Percentiles rank a stretch among this genome's conserved stretches.
Conservation (phyloP, 2,888 invertebrate species). For the Neria commutata region DNA sequence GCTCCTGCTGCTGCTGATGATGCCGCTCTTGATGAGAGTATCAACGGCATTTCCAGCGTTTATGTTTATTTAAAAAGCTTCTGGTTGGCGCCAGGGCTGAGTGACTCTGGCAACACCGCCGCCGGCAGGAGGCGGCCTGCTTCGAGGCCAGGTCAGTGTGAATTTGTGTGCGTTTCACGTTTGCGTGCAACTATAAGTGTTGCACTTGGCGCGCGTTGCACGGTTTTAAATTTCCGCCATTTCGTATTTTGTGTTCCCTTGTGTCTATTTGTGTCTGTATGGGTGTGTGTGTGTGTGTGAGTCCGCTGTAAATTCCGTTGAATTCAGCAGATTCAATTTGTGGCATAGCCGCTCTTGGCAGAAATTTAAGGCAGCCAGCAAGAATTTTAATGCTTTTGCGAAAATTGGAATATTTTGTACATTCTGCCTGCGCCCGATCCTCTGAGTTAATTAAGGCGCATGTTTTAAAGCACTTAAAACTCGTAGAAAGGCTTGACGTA, state of each 20-base stretch:
- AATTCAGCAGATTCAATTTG: not conserved
- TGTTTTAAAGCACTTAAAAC: too few relatives aligned
- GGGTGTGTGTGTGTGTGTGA: too few relatives aligned
- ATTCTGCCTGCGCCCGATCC: too few relatives aligned
- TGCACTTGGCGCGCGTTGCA: not conserved
- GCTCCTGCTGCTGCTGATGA: constrained; percentile 9
- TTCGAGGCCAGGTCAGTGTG: not conserved
- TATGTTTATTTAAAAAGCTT: not conserved
- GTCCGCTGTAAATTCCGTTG: not conserved
- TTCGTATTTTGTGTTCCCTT: too few relatives aligned
- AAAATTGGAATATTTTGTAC: too few relatives aligned
- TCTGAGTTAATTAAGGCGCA: too few relatives aligned
- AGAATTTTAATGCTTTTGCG: too few relatives aligned
- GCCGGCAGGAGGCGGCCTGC: too few relatives aligned
- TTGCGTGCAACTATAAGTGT: not conserved
- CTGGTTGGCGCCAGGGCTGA: not conserved
- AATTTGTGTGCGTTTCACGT: not conserved
- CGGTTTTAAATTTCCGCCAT: not conserved
- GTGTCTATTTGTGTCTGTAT: too few relatives aligned
- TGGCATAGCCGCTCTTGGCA: not conserved
- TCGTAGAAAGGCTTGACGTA: too few relatives aligned
- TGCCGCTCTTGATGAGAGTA: not conserved
- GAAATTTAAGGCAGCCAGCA: too few relatives aligned
- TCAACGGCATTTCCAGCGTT: not conserved
- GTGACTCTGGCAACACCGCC: not conserved